Evolutionary conservation across 2,888 invertebrate species (phyloP), one percentile per base, ranked within the genome.

Genomic region (Cosmia trapezina): DNA sequence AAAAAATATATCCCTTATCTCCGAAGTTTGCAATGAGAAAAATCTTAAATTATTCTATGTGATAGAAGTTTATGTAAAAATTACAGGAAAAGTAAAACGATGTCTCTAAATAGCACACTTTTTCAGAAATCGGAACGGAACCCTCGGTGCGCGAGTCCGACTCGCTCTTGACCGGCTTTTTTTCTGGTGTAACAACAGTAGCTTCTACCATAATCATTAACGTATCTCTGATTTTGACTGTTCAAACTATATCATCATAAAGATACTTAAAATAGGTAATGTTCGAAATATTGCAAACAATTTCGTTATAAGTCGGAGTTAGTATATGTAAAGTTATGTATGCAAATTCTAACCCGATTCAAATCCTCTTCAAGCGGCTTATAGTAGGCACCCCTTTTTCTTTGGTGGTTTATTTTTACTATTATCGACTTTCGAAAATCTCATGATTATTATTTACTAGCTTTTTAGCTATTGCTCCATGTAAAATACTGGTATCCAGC

Each of bases 301-400:
- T 11, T 69, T 45, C 5, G 28, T n/a, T 19, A 17, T 33, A 43
- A 59, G 8, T 71, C 28, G 9, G n/a, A 49, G 5, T 59, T 17
- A 22, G 7, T 45, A 9, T 60, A 37, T 37, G 3, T 51, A 57
- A 70, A 51, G 47, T 12, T 56, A 54, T 41, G 33, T 76, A 76
- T 76, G 76, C 57, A 63, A 79, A 76, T 76, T 79, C 22, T 79
- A 72, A 72, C 79, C 76, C 59, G 22, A 54, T 72, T 76, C 59
- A 70, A 72, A 53, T 78, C 47, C 62, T n/a, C 59, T 47, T 19
- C 79, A 7, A 33, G 45, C 33, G 57, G 72, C 22, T 63, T 62
- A 63, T 8, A 41, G 22, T 43, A 22, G 17, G 28, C 37, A 14
- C 57, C 47, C 62, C 51, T 59, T 33, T 51, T 47, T 12, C 19